phyloP scores from a whole-genome alignment of 2,113 vertebrate genomes.

The Lagopus muta region DNA sequence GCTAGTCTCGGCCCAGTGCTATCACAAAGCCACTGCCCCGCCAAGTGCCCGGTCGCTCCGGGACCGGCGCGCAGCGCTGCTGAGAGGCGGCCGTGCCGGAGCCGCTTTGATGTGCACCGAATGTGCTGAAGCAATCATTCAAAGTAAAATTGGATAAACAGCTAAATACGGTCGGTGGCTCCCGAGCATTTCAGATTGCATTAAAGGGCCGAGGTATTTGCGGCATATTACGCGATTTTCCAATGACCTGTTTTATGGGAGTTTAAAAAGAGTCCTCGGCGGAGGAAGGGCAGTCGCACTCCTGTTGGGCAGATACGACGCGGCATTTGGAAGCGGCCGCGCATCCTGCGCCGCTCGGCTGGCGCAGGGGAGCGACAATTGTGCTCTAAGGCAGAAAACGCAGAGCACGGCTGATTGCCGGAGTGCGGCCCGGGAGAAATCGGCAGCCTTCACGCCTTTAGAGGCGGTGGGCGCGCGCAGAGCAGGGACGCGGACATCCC shows the following conservation, averaged over 20 bases:
- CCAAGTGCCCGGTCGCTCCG: not conserved
- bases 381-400: slow-evolving; percentile 39
- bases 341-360: not conserved
- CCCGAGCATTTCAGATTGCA: slow-evolving; percentile 54
- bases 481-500: not conserved
- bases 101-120: slow-evolving; percentile 72
- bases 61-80: slow-evolving; percentile 6
- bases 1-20: slow-evolving; percentile 9
- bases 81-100: slow-evolving; percentile 42
- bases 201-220: slow-evolving; percentile 45
- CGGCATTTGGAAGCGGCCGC: not conserved
- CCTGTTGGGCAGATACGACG: slow-evolving; percentile 7
- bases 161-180: slow-evolving; percentile 63
- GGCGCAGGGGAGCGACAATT: not conserved
- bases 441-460: not conserved
- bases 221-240: slow-evolving; percentile 53
- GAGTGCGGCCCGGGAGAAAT: not conserved
- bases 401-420: slow-evolving; percentile 21
- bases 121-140: slow-evolving; percentile 66
- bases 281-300: not conserved
- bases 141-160: slow-evolving; percentile 71
- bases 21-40: slow-evolving; percentile 39
- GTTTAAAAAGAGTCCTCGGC: slow-evolving; percentile 51
- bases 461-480: not conserved
- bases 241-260: slow-evolving; percentile 62